These are phyloP conservation scores for Leptoclinus maculatus DNA, from an alignment of 2,797 vertebrate genomes.

Conservation along the genomic window DNA sequence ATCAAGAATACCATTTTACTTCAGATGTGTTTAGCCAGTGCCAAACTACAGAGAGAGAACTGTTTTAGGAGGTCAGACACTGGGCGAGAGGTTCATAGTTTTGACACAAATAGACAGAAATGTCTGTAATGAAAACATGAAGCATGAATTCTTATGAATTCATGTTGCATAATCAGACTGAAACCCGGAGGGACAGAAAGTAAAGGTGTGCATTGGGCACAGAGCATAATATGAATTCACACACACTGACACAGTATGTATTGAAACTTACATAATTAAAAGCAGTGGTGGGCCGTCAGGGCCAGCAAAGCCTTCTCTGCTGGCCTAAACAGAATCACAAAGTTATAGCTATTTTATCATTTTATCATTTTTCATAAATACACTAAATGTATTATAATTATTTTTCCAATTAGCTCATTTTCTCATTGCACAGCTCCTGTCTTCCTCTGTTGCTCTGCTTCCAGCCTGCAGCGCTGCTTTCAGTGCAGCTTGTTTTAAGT, in stretches of 20 bases:
- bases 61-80: not conserved
- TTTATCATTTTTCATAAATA: no score
- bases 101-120: not conserved
- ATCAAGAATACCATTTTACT: constrained; percentile 15
- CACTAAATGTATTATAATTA: no score
- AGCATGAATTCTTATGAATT: not conserved
- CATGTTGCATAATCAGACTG: not conserved
- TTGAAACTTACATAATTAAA: not conserved
- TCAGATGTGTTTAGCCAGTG: constrained; percentile 1
- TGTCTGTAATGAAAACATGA: not conserved
- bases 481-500: no score
- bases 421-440: no score
- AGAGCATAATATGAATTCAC: not conserved
- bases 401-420: no score
- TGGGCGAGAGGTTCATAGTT: not conserved
- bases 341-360: no score
- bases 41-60: not conserved
- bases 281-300: no score
- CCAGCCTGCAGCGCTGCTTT: no score
- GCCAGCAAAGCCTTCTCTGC: no score
- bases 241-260: not conserved
- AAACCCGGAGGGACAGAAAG: not conserved
- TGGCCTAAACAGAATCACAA: no score
- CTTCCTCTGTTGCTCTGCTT: no score
- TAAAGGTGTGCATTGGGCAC: not conserved